phyloP scores from a whole-genome alignment of 2,888 invertebrate genomes.

The Eurytoma adleriae region DNA sequence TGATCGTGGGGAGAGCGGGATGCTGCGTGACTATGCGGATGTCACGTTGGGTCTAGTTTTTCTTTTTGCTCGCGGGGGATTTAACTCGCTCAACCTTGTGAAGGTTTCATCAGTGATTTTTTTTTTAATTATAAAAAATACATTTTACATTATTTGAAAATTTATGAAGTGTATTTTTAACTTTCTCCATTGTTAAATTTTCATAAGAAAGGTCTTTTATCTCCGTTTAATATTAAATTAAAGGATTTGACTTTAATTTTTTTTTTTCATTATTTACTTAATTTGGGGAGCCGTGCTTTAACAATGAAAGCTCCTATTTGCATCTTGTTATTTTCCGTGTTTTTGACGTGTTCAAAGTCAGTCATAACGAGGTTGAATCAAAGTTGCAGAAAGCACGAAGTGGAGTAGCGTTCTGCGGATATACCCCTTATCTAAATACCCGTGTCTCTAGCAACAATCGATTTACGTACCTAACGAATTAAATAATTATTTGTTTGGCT shows the following conservation, averaged over 20 bases:
- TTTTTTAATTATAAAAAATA: too few relatives aligned
- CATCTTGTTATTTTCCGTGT: background rate
- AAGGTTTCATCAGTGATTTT: too few relatives aligned
- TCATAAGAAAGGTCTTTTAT: too few relatives aligned
- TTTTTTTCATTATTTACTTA: background rate
- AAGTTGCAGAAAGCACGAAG: background rate
- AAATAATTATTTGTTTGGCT: conserved; percentile 9
- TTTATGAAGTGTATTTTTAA: too few relatives aligned
- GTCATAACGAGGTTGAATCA: background rate
- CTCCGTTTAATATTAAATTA: too few relatives aligned
- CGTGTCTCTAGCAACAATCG: conserved; percentile 15
- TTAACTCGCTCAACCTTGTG: too few relatives aligned
- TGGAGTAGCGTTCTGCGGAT: conserved; percentile 9
- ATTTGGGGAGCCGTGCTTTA: background rate
- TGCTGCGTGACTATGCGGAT: background rate
- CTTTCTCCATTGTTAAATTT: too few relatives aligned
- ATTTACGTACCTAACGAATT: background rate
- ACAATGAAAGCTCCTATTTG: background rate
- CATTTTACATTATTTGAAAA: too few relatives aligned
- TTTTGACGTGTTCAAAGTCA: background rate
- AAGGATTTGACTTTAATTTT: too few relatives aligned
- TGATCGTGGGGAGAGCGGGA: background rate
- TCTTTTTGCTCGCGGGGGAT: too few relatives aligned
- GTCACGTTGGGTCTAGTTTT: too few relatives aligned
- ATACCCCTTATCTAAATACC: background rate